Evolutionary conservation across 35 echinoderm and acorn worm genomes (phyloP).

Genomic region (Diadema setosum): DNA sequence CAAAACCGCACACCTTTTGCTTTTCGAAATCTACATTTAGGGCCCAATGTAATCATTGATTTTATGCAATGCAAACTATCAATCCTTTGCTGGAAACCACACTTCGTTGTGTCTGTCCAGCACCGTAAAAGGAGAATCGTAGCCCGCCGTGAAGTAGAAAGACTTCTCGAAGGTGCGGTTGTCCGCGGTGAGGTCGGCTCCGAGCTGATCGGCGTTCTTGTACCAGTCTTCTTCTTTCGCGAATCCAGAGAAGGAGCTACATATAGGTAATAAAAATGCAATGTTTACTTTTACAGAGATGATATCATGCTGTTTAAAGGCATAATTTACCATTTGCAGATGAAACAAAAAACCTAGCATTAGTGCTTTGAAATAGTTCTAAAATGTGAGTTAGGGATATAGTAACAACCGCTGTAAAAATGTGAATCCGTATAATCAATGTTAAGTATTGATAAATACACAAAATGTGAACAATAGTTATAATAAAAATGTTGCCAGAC

Average conservation of each 20-base stretch:
- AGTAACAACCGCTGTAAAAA: background rate
- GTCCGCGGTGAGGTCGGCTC: background rate
- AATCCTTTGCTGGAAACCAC: background rate
- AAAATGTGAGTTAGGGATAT: background rate
- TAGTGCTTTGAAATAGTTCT: background rate
- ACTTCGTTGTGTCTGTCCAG: slow-evolving; percentile 28
- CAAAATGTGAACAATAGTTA: no score
- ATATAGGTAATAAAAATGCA: background rate
- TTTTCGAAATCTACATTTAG: no score
- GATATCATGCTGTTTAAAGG: background rate
- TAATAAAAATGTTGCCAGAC: no score
- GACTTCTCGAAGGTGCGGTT: background rate
- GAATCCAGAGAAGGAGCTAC: background rate
- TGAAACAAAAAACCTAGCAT: background rate
- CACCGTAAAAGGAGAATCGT: slow-evolving; percentile 12
- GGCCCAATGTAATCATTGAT: no score
- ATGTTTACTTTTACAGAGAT: background rate
- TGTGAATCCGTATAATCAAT: background rate
- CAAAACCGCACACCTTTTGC: no score
- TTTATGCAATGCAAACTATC: no score
- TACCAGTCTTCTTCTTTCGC: background rate
- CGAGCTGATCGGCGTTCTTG: background rate
- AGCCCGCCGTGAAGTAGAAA: slow-evolving; percentile 21
- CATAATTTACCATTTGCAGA: background rate
- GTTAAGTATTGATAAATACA: no score